Evolutionary conservation across 2,113 vertebrate genomes (phyloP).

Genomic region (Dasyurus viverrinus): DNA sequence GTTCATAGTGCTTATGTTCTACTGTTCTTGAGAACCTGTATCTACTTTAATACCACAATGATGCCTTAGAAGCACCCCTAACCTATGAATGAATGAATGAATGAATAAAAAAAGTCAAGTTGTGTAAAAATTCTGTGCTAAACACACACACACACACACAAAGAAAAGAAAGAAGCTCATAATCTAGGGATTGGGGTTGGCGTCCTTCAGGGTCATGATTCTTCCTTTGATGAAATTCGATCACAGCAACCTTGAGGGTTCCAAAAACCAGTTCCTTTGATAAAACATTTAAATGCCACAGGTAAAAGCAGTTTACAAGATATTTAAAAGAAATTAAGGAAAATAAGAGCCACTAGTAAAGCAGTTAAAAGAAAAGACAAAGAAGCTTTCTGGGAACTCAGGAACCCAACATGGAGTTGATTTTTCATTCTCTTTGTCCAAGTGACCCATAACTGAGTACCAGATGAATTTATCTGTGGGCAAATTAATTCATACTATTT

Average conservation of each 20-base stretch:
- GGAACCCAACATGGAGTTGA: background rate
- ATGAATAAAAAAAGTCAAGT: background rate
- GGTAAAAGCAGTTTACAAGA: background rate
- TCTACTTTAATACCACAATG: no score
- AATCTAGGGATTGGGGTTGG: background rate
- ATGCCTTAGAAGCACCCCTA: no score
- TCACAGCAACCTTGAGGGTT: background rate
- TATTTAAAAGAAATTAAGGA: background rate
- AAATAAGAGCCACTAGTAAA: background rate
- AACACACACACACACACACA: background rate
- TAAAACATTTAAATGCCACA: no score
- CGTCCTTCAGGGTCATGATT: background rate
- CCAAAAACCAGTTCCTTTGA: background rate
- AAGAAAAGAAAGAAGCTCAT: background rate
- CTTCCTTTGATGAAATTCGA: background rate
- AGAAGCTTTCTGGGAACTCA: background rate
- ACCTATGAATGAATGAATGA: background rate
- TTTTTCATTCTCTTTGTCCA: background rate
- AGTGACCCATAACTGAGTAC: background rate
- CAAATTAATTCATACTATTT: background rate
- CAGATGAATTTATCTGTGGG: background rate
- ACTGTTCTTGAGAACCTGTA: background rate
- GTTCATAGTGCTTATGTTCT: background rate
- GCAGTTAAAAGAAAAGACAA: background rate
- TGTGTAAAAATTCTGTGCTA: background rate